Percentiles rank a stretch among this genome's conserved stretches.
Conservation (phyloP, 1,140 invertebrate species). For the Apis laboriosa region DNA sequence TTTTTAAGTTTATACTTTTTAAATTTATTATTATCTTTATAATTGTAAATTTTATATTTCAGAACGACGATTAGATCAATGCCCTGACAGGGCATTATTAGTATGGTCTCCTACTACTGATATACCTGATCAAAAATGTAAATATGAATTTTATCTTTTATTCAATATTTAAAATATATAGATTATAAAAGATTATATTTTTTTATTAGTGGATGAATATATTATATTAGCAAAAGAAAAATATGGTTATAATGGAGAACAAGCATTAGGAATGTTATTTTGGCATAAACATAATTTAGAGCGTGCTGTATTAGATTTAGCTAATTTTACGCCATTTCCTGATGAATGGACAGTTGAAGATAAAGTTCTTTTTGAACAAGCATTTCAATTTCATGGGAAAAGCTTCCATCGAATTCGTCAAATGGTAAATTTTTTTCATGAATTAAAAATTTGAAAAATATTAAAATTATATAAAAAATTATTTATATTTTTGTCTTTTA, state of each 20-base stretch:
- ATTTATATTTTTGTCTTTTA: background rate
- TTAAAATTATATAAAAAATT: conserved; percentile 12
- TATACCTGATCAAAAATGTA: conserved; percentile 93
- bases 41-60: conserved; percentile 54
- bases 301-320: conserved; percentile 94
- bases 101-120: conserved; percentile 97
- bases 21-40: background rate
- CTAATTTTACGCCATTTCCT: conserved; percentile 98
- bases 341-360: conserved; percentile 99
- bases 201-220: conserved; percentile 94
- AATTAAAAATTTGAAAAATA: conserved; percentile 16
- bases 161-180: conserved; percentile 27
- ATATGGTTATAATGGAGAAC: conserved; percentile 98
- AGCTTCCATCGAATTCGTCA: conserved; percentile 98
- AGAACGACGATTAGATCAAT: conserved; percentile 76
- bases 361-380: conserved; percentile 98
- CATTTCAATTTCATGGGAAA: conserved; percentile 99
- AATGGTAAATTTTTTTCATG: conserved; percentile 88
- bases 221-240: conserved; percentile 97
- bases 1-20: background rate
- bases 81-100: conserved; percentile 91
- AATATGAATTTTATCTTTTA: conserved; percentile 74
- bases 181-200: conserved; percentile 50
- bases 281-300: conserved; percentile 99
- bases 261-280: conserved; percentile 98